Conservation (phyloP, 2,888 invertebrate species). For the Hydrotaea cyrtoneurina region DNA sequence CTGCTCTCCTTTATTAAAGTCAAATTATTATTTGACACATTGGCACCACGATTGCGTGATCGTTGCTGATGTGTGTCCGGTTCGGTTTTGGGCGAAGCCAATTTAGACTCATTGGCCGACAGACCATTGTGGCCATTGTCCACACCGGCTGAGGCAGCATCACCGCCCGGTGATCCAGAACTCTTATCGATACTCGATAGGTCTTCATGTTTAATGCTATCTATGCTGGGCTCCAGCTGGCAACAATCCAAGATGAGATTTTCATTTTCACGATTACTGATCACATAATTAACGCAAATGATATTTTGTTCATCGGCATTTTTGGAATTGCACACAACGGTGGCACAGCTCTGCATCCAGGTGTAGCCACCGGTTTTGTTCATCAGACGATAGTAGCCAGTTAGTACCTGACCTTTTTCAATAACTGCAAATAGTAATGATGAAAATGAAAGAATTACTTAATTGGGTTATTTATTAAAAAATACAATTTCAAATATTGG, state of each 20-base stretch:
- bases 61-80: conserved; percentile 73
- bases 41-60: conserved; percentile 74
- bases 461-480: too few species aligned
- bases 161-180: conserved; percentile 94
- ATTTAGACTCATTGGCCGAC: conserved; percentile 76
- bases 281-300: conserved; percentile 97
- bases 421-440: conserved; percentile 86
- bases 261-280: conserved; percentile 88
- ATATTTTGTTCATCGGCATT: conserved; percentile 98
- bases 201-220: conserved; percentile 90
- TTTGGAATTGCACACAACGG: conserved; percentile 96
- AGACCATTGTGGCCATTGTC: conserved; percentile 67
- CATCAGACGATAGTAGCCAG: conserved; percentile 97
- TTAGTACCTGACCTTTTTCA: conserved; percentile 97
- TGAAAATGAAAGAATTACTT: not conserved
- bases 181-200: conserved; percentile 86
- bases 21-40: conserved; percentile 73
- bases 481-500: too few species aligned
- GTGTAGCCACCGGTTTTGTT: conserved; percentile 98
- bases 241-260: conserved; percentile 96
- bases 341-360: conserved; percentile 98
- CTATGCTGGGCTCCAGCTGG: conserved; percentile 91
- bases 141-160: conserved; percentile 81
- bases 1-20: conserved; percentile 76
- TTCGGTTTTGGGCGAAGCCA: conserved; percentile 81